Evolutionary conservation across 2,797 vertebrate species (phyloP), one percentile per base, ranked within the genome.

Genomic region (Micrastur ruficollis): DNA sequence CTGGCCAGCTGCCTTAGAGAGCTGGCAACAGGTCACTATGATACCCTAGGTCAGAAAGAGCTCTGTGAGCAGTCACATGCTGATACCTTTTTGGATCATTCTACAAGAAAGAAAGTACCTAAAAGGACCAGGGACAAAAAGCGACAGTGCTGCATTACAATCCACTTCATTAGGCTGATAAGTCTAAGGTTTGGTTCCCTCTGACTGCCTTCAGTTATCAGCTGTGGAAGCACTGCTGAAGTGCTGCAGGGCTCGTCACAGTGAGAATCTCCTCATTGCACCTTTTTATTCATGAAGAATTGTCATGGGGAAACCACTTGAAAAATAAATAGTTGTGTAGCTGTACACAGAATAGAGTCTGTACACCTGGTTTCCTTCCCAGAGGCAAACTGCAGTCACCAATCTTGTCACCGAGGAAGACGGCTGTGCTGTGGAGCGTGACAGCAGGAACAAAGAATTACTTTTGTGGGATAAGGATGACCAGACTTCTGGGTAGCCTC

Each of bases 1-100:
- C 46, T 32, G 40, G n/a, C 47, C 49, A 91, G 32, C 25, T 79
- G 36, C 40, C 32, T 31, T 1, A 0, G 11, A 23, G 9, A 23
- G 4, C 22, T 9, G 22, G 42, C 18, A 65, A 70, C 0, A 0
- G 29, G 59, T 50, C 32, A 6, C 42, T 36, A 9, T 3, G 12
- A 42, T 44, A 36, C 21, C 17, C 44, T 20, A 32, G 49, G 13
- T 32, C 47, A 75, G 53, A 44, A 79, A 67, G 19, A 4, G 36
- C 49, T 91, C 21, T 15, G 29, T 0, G 2, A 56, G 4, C 27
- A 87, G 52, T 44, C 32, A 71, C 19, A n/a, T 2, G 3, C 36
- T 53, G 29, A 59, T 38, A 58, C 11, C 13, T 14, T 44, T 75
- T 53, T 65, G 46, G 58, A 34, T 74, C 44, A 47, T 50, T 59